These are phyloP conservation scores for Syrmaticus mikado DNA, from an alignment of 2,113 vertebrate species.

Conservation along the genomic window DNA sequence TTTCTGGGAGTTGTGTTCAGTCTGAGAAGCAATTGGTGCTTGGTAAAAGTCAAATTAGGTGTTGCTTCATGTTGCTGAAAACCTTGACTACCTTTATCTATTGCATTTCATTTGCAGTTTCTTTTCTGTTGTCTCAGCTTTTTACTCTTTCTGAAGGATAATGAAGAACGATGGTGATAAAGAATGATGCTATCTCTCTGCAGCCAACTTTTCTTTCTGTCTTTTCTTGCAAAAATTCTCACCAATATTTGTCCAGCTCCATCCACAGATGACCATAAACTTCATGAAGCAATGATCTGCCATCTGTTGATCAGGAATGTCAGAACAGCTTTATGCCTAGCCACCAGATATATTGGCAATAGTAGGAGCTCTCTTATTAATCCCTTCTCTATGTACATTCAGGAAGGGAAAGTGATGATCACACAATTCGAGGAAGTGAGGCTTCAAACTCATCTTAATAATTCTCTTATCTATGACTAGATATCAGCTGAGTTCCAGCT, in stretches of 20 bases:
- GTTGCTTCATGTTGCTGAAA: neutral
- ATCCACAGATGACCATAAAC: rapidly evolving
- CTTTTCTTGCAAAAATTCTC: neutral
- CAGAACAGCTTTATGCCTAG: neutral
- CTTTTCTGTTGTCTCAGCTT: neutral
- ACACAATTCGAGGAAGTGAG: neutral
- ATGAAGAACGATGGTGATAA: neutral
- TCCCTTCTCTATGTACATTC: neutral
- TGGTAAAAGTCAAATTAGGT: neutral
- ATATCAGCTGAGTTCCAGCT: neutral
- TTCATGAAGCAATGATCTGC: neutral
- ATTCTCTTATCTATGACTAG: neutral
- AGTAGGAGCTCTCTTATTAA: neutral
- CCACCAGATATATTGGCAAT: neutral
- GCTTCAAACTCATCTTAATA: neutral
- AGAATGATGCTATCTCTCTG: neutral
- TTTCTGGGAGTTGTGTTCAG: neutral
- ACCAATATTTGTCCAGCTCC: neutral
- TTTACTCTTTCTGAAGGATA: neutral
- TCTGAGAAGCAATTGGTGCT: neutral
- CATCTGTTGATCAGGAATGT: neutral
- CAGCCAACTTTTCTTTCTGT: neutral
- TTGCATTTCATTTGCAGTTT: neutral
- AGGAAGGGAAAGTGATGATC: neutral
- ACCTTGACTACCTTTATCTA: neutral